Conservation (phyloP, 2,113 vertebrate genomes). For the Lichenostomus cassidix region DNA sequence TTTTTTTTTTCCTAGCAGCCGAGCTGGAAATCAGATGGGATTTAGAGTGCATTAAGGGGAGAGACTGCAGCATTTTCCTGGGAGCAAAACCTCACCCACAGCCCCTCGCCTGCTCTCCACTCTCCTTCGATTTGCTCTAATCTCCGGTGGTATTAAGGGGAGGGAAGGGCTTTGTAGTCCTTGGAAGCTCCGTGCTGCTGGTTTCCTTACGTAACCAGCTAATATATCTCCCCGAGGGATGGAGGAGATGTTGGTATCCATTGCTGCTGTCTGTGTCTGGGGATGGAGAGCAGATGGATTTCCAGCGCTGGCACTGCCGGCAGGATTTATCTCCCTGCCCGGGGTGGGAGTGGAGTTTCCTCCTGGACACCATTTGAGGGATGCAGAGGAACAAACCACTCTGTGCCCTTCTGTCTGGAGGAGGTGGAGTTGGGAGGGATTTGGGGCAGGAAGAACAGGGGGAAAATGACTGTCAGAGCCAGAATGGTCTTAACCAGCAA, state of each 20-base stretch:
- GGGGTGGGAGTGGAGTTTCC: background rate
- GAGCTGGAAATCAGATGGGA: slow-evolving; percentile 34
- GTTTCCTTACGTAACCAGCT: slow-evolving; percentile 22
- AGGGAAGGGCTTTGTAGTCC: slow-evolving; percentile 19
- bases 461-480: background rate
- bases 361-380: background rate
- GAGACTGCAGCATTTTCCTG: background rate
- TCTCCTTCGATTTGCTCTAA: slow-evolving; percentile 14
- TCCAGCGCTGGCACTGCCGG: fast-evolving
- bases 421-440: background rate
- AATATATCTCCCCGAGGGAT: background rate
- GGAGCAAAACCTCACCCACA: background rate
- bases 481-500: background rate
- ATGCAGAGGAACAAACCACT: too few relatives aligned
- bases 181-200: background rate
- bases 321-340: background rate
- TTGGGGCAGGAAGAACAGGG: background rate
- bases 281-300: background rate
- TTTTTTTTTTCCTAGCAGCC: background rate
- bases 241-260: slow-evolving; percentile 4
- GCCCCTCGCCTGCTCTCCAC: background rate
- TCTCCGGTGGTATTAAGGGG: slow-evolving; percentile 8
- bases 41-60: slow-evolving; percentile 47
- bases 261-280: background rate
- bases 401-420: too few relatives aligned